These are phyloP conservation scores for Hippasteria phrygiana DNA, from an alignment of 53 echinoderm and acorn worm genomes.

Conservation along the genomic window DNA sequence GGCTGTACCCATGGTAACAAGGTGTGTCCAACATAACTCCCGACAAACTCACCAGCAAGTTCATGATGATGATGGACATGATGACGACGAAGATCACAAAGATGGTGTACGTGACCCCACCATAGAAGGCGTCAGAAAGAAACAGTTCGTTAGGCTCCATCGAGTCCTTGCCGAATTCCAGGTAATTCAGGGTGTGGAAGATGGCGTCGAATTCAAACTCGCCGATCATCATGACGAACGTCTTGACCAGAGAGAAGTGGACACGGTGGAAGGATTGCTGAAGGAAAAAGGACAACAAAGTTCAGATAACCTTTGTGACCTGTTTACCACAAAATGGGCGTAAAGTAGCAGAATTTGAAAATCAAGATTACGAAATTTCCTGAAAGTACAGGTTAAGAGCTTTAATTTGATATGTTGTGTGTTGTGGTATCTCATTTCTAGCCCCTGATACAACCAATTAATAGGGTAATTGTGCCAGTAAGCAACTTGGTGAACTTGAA, in stretches of 20 bases:
- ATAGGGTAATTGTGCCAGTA: no score
- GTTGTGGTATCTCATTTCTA: no score
- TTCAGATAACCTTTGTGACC: no score
- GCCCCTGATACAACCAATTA: no score
- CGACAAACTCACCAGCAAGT: slow-evolving; percentile 88
- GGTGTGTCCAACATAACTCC: neutral
- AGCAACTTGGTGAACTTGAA: no score
- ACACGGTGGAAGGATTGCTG: slow-evolving; percentile 89
- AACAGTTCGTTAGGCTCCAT: slow-evolving; percentile 56
- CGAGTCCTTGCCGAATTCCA: neutral
- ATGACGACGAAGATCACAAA: slow-evolving; percentile 88
- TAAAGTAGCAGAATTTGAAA: no score
- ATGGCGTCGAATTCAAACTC: slow-evolving; percentile 94
- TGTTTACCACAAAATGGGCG: no score
- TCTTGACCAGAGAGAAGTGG: slow-evolving; percentile 85
- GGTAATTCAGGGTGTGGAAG: slow-evolving; percentile 87
- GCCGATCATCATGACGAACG: slow-evolving; percentile 99
- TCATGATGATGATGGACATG: slow-evolving; percentile 99
- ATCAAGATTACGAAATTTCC: no score
- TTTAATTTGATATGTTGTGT: no score
- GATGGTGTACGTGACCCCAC: slow-evolving; percentile 78
- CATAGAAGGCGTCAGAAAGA: slow-evolving; percentile 70
- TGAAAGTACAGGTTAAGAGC: no score
- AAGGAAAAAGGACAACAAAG: neutral
- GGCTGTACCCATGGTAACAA: no score